Evolutionary conservation across 2,888 invertebrate genomes (phyloP).

Genomic region (Xylota sylvarum): DNA sequence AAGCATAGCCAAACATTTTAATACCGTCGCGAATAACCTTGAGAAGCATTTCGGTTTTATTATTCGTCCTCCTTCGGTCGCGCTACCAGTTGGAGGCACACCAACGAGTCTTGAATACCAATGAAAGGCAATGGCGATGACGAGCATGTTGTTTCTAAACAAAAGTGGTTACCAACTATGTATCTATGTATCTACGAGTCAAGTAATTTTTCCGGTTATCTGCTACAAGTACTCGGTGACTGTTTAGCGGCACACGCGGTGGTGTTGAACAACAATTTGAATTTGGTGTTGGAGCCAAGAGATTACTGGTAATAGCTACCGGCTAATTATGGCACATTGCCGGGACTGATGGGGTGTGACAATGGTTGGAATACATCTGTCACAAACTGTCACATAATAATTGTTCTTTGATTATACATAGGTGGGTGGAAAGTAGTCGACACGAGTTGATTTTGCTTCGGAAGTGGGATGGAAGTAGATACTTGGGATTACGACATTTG

Average conservation of each 20-base stretch:
- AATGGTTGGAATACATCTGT: constrained; percentile 30
- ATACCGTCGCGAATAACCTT: constrained; percentile 41
- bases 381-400: constrained; percentile 29
- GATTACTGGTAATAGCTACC: constrained; percentile 32
- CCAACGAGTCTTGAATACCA: constrained; percentile 40
- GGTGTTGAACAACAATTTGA: constrained; percentile 2
- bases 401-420: not conserved
- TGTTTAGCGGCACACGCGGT: constrained; percentile 8
- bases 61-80: constrained; percentile 24
- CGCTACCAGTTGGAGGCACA: not conserved
- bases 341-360: constrained; percentile 34
- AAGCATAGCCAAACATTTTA: constrained; percentile 18
- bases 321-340: constrained; percentile 32
- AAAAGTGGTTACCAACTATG: constrained; percentile 5
- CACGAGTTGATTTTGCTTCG: not conserved
- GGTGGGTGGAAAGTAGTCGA: constrained; percentile 9
- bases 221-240: constrained; percentile 6
- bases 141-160: constrained; percentile 25
- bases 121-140: constrained; percentile 30
- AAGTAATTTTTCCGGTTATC: constrained; percentile 39
- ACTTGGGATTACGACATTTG: not conserved
- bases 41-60: constrained; percentile 36
- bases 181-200: not conserved
- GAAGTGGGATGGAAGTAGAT: not conserved
- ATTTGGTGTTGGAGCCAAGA: not conserved